Base-by-base conservation (phyloP, 2,888 invertebrate genomes). In the Drosophila meridiana region DNA sequence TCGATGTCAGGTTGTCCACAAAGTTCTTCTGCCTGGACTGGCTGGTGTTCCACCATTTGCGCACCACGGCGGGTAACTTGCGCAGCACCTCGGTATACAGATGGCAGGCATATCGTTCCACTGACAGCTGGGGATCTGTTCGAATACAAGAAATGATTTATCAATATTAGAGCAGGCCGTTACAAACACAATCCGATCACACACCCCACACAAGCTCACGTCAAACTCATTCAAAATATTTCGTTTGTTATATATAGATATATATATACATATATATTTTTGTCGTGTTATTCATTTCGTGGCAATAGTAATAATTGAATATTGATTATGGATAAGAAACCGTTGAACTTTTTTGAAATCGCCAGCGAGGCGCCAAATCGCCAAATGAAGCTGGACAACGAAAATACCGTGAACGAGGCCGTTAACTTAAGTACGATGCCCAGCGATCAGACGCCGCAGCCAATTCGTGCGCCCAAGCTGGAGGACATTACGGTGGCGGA, bases 41-140 rank as follows among this genome's bases (percentile, higher is more conserved):
- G 14, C 95, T 94, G 34, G 94, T 94, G 63, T 95, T 95, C 95
- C 96, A 97, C 97, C 96, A 98, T 92, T 95, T 95, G 60, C 97
- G 94, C 34, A 96, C 96, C 59, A 96, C 94, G 40, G 96, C 96
- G 58, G 96, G 97, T 76, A 97, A 94, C 89, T 95, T 95, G 65
- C 95, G 94, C 65, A 96, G 91, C 61, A 95, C 94, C 75, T 94
- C 94, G 38, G 94, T 94, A 90, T 96, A 97, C 80, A 96, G 94
- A 94, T 95, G 95, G 91, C 96, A 96, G 20, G 94, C 95, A 80
- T 92, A 93, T 62, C 92, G 90, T 63, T 93, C 92, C 64, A 91
- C 71, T 28, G 91, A 70, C 60, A 92, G 76, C 34, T 87, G 83
- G 52, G 74, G 75, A 77, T 90, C 87, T 87, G 50, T 77, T 61